Conservation (phyloP, 2,888 invertebrate genomes). For the Drosophila infuscata region DNA sequence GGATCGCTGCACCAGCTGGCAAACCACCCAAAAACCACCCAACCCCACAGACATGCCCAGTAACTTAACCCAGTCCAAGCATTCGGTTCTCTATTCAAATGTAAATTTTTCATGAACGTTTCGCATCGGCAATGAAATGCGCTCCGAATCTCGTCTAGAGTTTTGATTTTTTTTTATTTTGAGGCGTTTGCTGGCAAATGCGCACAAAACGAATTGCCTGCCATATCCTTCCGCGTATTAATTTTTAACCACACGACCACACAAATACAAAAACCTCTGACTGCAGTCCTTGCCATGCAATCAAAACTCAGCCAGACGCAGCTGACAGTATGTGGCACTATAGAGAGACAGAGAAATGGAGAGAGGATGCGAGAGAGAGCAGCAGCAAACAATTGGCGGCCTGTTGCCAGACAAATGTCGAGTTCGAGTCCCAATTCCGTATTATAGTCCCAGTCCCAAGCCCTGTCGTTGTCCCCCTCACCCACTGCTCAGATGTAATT, state of each 20-base stretch:
- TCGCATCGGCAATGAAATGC: conserved; percentile 53
- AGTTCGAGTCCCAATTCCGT: conserved; percentile 21
- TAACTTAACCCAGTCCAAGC: conserved; percentile 3
- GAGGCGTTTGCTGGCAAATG: conserved; percentile 43
- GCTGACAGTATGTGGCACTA: conserved; percentile 49
- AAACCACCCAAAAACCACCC: conserved; percentile 12
- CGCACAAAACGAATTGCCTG: conserved; percentile 78
- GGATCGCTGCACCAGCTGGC: conserved; percentile 51
- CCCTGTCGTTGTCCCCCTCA: neutral
- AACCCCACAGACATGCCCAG: conserved; percentile 2
- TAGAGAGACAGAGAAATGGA: neutral
- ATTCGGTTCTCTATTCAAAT: conserved; percentile 71
- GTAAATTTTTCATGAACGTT: conserved; percentile 74
- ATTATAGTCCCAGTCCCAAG: neutral
- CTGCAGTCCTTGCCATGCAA: conserved; percentile 45
- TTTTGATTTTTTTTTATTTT: conserved; percentile 47
- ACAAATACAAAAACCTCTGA: conserved; percentile 48
- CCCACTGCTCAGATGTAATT: conserved; percentile 58
- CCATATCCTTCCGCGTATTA: conserved; percentile 81
- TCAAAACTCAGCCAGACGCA: conserved; percentile 60
- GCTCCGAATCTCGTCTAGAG: conserved; percentile 45
- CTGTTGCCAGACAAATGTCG: conserved; percentile 63
- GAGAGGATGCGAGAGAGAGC: neutral
- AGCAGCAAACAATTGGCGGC: conserved; percentile 54
- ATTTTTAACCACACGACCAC: conserved; percentile 74